These are phyloP conservation scores for Cryptocheilus praepositus DNA, from an alignment of 2,888 invertebrate species.

Conservation along the genomic window DNA sequence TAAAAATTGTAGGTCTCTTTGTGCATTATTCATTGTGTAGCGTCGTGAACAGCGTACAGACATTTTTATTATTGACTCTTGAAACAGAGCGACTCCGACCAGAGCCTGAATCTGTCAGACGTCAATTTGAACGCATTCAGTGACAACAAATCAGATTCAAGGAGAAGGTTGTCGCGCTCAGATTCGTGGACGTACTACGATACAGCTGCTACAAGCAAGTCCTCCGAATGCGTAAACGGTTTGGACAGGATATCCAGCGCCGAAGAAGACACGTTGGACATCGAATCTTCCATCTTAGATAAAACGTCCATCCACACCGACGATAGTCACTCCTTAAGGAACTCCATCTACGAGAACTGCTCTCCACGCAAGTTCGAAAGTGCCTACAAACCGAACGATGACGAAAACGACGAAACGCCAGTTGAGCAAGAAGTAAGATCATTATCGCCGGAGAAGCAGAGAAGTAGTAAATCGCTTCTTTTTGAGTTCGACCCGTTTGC, in stretches of 20 bases:
- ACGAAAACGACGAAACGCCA: not conserved
- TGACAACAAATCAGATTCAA: conserved; percentile 56
- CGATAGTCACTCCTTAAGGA: conserved; percentile 63
- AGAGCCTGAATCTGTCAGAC: conserved; percentile 56
- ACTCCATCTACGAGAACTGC: conserved; percentile 76
- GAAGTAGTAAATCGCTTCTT: conserved; percentile 63
- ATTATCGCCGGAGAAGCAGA: conserved; percentile 69
- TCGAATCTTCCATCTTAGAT: conserved; percentile 44
- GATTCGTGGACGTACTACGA: conserved; percentile 78
- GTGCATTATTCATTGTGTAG: no score
- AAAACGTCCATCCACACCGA: conserved; percentile 53
- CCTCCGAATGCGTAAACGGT: conserved; percentile 57
- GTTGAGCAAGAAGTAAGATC: not conserved
- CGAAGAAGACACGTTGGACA: conserved; percentile 56
- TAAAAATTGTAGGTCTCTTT: no score
- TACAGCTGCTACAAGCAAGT: conserved; percentile 50
- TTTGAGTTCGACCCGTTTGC: conserved; percentile 67
- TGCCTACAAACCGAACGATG: conserved; percentile 16
- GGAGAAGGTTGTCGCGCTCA: conserved; percentile 72
- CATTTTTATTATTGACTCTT: no score
- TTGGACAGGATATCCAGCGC: conserved; percentile 63
- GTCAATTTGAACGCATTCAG: conserved; percentile 61
- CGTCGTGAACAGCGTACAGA: no score
- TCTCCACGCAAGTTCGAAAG: conserved; percentile 49
- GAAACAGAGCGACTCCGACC: conserved; percentile 49